phyloP scores from a whole-genome alignment of 2,113 vertebrate genomes.

The Colinus virginianus region DNA sequence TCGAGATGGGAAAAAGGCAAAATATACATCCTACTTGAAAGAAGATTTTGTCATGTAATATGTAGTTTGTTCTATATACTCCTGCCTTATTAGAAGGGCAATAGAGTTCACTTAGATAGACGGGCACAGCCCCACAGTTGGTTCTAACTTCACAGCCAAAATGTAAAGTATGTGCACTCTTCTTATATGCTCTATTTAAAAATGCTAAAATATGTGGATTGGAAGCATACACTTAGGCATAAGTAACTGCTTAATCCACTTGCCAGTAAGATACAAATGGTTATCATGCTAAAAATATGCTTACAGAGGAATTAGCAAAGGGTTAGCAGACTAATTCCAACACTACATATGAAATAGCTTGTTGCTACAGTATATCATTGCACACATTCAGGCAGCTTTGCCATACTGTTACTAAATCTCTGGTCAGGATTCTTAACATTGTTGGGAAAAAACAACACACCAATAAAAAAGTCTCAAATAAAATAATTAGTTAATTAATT shows the following conservation, averaged over 20 bases:
- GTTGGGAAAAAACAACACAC: constrained; percentile 15
- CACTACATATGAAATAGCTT: constrained; percentile 28
- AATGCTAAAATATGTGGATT: constrained; percentile 53
- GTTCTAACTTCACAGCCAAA: constrained; percentile 9
- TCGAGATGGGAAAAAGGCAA: background rate
- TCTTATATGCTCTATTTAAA: constrained; percentile 51
- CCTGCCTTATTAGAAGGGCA: background rate
- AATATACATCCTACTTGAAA: background rate
- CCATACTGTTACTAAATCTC: constrained; percentile 50
- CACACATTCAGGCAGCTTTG: constrained; percentile 54
- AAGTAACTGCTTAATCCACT: constrained; percentile 52
- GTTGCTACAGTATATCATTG: constrained; percentile 19
- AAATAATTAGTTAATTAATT: background rate
- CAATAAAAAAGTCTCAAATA: background rate
- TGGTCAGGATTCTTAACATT: constrained; percentile 53
- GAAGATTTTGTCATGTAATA: background rate
- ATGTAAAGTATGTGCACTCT: constrained; percentile 52
- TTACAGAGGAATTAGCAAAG: constrained; percentile 52
- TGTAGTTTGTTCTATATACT: background rate
- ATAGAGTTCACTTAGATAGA: constrained; percentile 15
- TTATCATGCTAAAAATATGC: constrained; percentile 78
- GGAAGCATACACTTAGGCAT: constrained; percentile 31
- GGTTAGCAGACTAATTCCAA: constrained; percentile 39
- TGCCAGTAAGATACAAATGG: constrained; percentile 61
- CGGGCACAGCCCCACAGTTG: constrained; percentile 38